Evolutionary conservation across 2,888 invertebrate genomes (phyloP).

Genomic region (Xylota segnis): DNA sequence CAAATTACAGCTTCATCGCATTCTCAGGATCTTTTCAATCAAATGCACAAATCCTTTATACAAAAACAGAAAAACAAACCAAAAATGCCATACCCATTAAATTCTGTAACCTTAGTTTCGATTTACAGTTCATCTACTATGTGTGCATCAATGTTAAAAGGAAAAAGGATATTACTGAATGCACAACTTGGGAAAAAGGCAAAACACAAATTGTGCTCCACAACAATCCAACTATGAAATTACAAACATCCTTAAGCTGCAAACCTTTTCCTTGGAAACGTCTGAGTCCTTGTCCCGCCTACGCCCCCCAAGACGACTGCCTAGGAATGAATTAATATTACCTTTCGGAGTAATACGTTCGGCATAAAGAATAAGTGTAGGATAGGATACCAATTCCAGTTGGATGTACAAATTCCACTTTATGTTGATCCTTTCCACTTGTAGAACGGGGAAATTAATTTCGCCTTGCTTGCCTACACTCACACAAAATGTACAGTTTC

Average conservation of each 20-base stretch:
- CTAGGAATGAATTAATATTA: slow-evolving; percentile 45
- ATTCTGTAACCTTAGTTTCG: not conserved
- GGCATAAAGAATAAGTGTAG: slow-evolving; percentile 15
- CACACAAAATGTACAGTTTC: slow-evolving; percentile 23
- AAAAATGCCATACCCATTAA: not conserved
- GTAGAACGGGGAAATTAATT: slow-evolving; percentile 51
- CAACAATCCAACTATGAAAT: slow-evolving; percentile 54
- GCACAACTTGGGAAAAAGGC: not conserved
- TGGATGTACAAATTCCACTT: slow-evolving; percentile 39
- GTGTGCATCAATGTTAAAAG: not conserved
- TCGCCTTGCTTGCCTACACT: slow-evolving; percentile 21
- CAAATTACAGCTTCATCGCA: not conserved
- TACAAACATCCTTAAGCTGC: slow-evolving; percentile 49
- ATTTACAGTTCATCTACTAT: not conserved
- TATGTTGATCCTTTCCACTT: slow-evolving; percentile 58
- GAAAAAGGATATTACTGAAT: not conserved
- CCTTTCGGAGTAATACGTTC: slow-evolving; percentile 27
- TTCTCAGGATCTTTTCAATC: too few relatives aligned
- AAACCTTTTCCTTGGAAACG: slow-evolving; percentile 10
- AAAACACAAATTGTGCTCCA: not conserved
- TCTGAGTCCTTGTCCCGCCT: not conserved
- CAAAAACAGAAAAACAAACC: not conserved
- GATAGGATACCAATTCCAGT: slow-evolving; percentile 34
- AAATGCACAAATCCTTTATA: not conserved
- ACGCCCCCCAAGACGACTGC: not conserved